Conservation (phyloP, 2,797 vertebrate species). For the Sebastes elongatus region DNA sequence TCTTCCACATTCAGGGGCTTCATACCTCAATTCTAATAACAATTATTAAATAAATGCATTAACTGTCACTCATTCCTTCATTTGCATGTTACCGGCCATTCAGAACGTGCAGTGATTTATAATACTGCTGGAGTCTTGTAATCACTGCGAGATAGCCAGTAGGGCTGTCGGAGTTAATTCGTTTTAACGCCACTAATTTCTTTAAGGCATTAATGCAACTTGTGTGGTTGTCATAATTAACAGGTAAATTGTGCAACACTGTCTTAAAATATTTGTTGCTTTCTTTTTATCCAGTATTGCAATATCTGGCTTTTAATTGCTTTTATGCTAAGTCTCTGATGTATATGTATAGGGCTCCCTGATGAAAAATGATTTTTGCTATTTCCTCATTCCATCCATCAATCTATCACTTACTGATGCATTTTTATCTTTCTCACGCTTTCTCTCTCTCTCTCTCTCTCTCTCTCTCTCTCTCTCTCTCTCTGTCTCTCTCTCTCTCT, state of each 20-base stretch:
- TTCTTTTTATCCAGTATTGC: background rate
- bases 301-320: background rate
- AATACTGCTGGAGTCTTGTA: background rate
- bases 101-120: background rate
- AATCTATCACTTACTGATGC: constrained; percentile 12
- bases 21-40: too few relatives aligned
- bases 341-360: background rate
- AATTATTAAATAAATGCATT: background rate
- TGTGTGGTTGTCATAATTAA: background rate
- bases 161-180: too few relatives aligned
- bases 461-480: background rate
- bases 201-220: too few relatives aligned
- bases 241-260: background rate
- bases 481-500: background rate
- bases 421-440: background rate
- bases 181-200: too few relatives aligned
- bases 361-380: background rate
- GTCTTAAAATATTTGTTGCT: background rate
- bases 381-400: constrained; percentile 9
- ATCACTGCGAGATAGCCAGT: too few relatives aligned
- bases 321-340: background rate
- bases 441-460: background rate
- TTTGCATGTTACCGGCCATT: background rate
- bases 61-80: background rate
- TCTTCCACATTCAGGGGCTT: background rate